Evolutionary conservation across 2,113 vertebrate species (phyloP).

Genomic region (Tautogolabrus adspersus): DNA sequence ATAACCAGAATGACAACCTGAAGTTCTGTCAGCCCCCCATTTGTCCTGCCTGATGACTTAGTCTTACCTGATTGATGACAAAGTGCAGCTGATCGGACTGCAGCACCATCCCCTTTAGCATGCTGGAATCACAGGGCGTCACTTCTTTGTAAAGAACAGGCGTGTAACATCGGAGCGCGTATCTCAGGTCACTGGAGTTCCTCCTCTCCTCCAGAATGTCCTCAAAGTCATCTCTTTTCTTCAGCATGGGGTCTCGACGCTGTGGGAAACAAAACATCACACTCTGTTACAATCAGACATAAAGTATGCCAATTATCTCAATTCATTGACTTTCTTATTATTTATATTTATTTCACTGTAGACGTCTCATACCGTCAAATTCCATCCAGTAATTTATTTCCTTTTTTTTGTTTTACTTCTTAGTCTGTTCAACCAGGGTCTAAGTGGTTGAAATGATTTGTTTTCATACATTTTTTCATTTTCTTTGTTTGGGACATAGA

Average conservation of each 20-base stretch:
- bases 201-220: conserved; percentile 94
- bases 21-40: no score
- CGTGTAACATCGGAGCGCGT: conserved; percentile 91
- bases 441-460: no score
- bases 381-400: no score
- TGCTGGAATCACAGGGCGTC: conserved; percentile 84
- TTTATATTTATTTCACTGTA: no score
- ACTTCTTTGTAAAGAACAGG: conserved; percentile 91
- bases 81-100: conserved; percentile 90
- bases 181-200: conserved; percentile 92
- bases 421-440: no score
- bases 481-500: no score
- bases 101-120: conserved; percentile 89
- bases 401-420: no score
- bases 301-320: neutral
- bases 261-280: conserved; percentile 10
- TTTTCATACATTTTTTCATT: no score
- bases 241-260: conserved; percentile 86
- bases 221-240: conserved; percentile 95
- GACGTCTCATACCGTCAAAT: no score
- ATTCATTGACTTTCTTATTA: neutral
- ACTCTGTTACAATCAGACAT: neutral
- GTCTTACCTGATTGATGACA: conserved; percentile 89
- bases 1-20: neutral
- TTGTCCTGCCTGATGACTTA: no score